Evolutionary conservation across 2,888 invertebrate genomes (phyloP), one percentile per base, ranked within the genome.

Genomic region (Danaus chrysippus): DNA sequence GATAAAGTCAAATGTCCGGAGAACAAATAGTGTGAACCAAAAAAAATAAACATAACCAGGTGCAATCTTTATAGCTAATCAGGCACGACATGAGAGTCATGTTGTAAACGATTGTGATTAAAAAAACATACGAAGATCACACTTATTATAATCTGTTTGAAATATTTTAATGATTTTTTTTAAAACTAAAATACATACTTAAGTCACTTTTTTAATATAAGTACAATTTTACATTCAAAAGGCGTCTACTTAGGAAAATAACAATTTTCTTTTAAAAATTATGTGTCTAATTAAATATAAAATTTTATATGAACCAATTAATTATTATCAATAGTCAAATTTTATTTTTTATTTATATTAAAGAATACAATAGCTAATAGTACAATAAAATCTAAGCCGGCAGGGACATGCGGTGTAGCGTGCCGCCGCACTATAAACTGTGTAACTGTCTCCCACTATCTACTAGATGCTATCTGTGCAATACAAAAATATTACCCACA

Each of bases 361-460:
- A 10, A 57, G 12, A n/a, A n/a, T n/a, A 43, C 11, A 43, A n/a
- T n/a, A 12, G n/a, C 11, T 43, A 43, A 43, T 43, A 43, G n/a
- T 6, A 43, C 43, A 43, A 10, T n/a, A n/a, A n/a, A n/a, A 43
- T 43, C 43, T 43, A 43, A 43, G 11, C 43, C 43, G 43, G 43
- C 43, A 49, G 17, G 49, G 49, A 49, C 49, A 49, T 17, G 49
- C 13, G 3, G 12, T n/a, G 46, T 13, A 49, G 71, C 73, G 69
- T 71, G 70, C 68, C 62, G 65, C 61, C 63, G 68, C 65, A 64
- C 73, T 71, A 74, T 73, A 73, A 73, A 71, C 59, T 64, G 66
- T 69, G 70, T 70, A 62, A 56, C 63, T 71, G 71, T 73, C 73
- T 10, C 58, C 56, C 54, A 62, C 66, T 64, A 63, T 70, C 66